Conservation (phyloP, 2,797 vertebrate species). For the Stomatorhinus walkeri region DNA sequence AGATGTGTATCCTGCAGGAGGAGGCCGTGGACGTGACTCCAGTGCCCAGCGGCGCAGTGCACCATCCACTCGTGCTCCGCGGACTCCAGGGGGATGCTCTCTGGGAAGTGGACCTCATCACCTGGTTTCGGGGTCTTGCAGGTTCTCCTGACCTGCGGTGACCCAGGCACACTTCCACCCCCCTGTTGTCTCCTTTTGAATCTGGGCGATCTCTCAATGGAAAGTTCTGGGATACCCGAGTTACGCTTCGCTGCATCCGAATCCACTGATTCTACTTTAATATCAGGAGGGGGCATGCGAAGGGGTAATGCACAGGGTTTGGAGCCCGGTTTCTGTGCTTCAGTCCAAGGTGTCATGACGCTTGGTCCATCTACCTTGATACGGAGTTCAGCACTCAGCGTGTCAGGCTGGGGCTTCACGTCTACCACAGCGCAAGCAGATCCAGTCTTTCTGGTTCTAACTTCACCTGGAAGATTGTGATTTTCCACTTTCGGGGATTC, state of each 20-base stretch:
- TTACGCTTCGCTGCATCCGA: background rate
- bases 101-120: conserved; percentile 49
- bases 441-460: conserved; percentile 39
- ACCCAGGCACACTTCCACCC: conserved; percentile 35
- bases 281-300: conserved; percentile 40
- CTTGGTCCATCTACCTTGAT: background rate
- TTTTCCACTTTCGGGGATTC: conserved; percentile 47
- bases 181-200: conserved; percentile 43
- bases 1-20: conserved; percentile 68
- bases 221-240: conserved; percentile 25
- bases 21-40: conserved; percentile 73
- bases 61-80: conserved; percentile 82
- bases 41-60: conserved; percentile 69
- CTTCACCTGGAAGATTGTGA: conserved; percentile 44
- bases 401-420: conserved; percentile 44
- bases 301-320: conserved; percentile 50
- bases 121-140: conserved; percentile 47
- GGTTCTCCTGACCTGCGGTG: conserved; percentile 47
- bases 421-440: conserved; percentile 58
- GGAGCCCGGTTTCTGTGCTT: conserved; percentile 10
- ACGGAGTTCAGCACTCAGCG: conserved; percentile 17
- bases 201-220: conserved; percentile 36
- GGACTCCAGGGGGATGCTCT: conserved; percentile 66
- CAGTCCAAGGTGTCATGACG: background rate
- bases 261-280: background rate